Evolutionary conservation across 1,140 invertebrate genomes (phyloP), one percentile per base, ranked within the genome.

Genomic region (Drosophila nasuta): DNA sequence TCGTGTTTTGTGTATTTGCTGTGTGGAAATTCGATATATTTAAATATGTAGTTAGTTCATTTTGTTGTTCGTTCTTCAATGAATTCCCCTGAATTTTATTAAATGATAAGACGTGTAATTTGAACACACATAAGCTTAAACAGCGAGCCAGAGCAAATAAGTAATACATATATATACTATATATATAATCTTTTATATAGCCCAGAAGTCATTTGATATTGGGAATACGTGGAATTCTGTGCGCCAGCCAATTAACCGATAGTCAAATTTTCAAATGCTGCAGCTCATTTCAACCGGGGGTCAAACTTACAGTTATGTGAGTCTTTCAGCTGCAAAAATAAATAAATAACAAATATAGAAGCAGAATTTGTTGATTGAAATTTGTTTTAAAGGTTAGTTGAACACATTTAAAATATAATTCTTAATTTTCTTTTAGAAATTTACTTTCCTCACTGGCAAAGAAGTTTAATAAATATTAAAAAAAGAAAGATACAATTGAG

Each of bases 71-170:
- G 60, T 79, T 81, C 51, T 65, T 86, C 86, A 86, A 81, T 81
- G 66, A 86, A 85, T 85, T 85, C 82, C 5, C 74, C 45, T 69
- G 82, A 85, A 85, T 78, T 85, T 86, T 86, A 81, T 74, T 78
- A 81, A 85, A 85, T 85, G 82, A 85, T 86, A 85, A 85, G 82
- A 70, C 51, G 67, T 78, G 82, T 85, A 85, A 85, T 86, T 86
- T 85, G 82, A 85, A 86, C 69, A 85, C 82, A 81, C 78, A 81
- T 81, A 81, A 86, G 75, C 68, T 56, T 17, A 78, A 71, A 56
- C 30, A 68, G 79, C 48, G 85, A 75, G 10, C 35, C 1, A 38
- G 7, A 81, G 63, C 70, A 75, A 73, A 72, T 30, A 58, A 45
- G 43, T 65, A 8, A 28, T 35, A 17, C 25, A 33, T 35, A 17